Evolutionary conservation across 2,113 vertebrate genomes (phyloP).

Genomic region (Craseonycteris thonglongyai): DNA sequence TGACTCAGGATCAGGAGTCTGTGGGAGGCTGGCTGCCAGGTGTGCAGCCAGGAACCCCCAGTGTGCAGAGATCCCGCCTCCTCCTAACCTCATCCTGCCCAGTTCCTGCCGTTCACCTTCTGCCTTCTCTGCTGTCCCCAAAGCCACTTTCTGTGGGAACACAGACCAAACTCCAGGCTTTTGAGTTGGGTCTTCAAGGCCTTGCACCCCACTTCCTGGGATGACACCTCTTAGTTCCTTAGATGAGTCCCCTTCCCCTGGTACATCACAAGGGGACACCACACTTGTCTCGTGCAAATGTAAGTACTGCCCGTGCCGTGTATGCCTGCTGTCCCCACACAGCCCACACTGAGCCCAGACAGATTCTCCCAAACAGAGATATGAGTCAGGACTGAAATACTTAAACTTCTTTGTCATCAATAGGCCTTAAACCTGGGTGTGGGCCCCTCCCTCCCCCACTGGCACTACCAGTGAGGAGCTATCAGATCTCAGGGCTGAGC

Average conservation of each 20-base stretch:
- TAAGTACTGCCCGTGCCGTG: accelerated
- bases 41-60: accelerated
- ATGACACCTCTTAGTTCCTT: too few relatives aligned
- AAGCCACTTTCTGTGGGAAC: neutral
- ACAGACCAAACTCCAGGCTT: neutral
- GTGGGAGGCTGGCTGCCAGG: neutral
- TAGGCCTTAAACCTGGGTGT: too few relatives aligned
- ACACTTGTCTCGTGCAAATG: accelerated
- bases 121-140: neutral
- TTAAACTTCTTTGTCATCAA: too few relatives aligned
- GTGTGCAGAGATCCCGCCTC: too few relatives aligned
- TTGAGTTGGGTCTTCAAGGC: accelerated
- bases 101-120: accelerated
- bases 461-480: too few relatives aligned
- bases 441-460: too few relatives aligned
- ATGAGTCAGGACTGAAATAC: too few relatives aligned
- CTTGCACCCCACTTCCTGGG: accelerated
- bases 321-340: neutral
- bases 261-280: accelerated
- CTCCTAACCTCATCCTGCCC: neutral
- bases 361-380: neutral
- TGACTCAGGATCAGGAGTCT: too few relatives aligned
- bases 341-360: accelerated
- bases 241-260: accelerated
- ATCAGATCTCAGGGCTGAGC: too few relatives aligned